Conservation (phyloP, 2,113 vertebrate genomes). For the Notiomystis cincta region DNA sequence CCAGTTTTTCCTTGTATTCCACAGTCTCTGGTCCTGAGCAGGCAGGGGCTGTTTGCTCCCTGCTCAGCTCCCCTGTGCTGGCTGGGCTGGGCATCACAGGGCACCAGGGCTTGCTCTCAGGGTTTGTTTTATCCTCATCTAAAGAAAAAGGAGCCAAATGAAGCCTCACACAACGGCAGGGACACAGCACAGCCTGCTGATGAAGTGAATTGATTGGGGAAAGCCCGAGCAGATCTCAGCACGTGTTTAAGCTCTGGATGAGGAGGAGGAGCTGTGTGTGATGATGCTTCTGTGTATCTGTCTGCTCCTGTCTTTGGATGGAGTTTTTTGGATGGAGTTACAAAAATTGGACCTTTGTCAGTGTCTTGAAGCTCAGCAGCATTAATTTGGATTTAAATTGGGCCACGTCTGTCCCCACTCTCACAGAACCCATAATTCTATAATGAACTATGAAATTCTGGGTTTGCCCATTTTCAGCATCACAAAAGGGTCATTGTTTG, state of each 20-base stretch:
- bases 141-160: background rate
- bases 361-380: background rate
- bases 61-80: background rate
- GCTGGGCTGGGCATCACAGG: no score
- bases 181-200: background rate
- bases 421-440: background rate
- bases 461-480: background rate
- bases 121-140: background rate
- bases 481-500: background rate
- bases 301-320: background rate
- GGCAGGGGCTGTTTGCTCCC: background rate
- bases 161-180: background rate
- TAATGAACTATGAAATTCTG: no score
- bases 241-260: background rate
- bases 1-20: background rate
- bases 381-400: background rate
- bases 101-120: background rate
- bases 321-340: background rate
- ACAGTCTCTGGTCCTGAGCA: background rate
- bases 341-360: background rate
- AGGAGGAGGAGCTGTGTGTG: background rate
- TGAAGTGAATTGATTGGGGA: background rate
- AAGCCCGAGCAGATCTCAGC: background rate
- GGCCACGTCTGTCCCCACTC: rapidly evolving
- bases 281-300: background rate